phyloP scores from a whole-genome alignment of 2,888 invertebrate species.

The Pandemis corylana region DNA sequence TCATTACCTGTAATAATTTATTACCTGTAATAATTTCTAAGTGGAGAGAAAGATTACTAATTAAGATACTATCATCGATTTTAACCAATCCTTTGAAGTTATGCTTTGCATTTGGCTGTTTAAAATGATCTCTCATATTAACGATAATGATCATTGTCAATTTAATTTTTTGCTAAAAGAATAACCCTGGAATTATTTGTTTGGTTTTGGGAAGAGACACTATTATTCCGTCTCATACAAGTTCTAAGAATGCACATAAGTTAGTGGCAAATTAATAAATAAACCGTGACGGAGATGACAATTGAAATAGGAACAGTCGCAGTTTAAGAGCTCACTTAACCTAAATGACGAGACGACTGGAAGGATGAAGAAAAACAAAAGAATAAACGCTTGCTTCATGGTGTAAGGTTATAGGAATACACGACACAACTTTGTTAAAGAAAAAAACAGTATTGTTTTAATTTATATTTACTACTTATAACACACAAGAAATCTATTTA shows the following conservation, averaged over 20 bases:
- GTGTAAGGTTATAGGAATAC: constrained; percentile 2
- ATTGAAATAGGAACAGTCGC: constrained; percentile 8
- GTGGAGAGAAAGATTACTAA: too few relatives aligned
- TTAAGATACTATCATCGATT: too few relatives aligned
- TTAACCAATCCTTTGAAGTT: too few relatives aligned
- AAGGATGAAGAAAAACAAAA: constrained; percentile 11
- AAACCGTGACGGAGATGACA: constrained; percentile 11
- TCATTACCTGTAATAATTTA: too few relatives aligned
- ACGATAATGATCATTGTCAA: neutral
- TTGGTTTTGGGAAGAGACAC: too few relatives aligned
- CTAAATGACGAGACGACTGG: constrained; percentile 24
- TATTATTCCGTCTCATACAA: too few relatives aligned
- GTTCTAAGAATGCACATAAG: neutral
- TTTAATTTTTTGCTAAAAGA: too few relatives aligned
- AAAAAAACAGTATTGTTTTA: neutral
- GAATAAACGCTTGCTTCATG: constrained; percentile 6
- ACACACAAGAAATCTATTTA: too few relatives aligned
- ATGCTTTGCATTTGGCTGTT: too few relatives aligned
- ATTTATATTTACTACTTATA: too few relatives aligned
- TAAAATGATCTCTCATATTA: neutral
- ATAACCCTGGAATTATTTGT: too few relatives aligned
- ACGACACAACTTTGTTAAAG: neutral
- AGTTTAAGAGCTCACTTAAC: constrained; percentile 34
- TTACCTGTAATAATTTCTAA: too few relatives aligned
- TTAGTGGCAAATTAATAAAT: neutral